Evolutionary conservation across 53 echinoderm and acorn worm species (phyloP).

Genomic region (Hippasteria phrygiana): DNA sequence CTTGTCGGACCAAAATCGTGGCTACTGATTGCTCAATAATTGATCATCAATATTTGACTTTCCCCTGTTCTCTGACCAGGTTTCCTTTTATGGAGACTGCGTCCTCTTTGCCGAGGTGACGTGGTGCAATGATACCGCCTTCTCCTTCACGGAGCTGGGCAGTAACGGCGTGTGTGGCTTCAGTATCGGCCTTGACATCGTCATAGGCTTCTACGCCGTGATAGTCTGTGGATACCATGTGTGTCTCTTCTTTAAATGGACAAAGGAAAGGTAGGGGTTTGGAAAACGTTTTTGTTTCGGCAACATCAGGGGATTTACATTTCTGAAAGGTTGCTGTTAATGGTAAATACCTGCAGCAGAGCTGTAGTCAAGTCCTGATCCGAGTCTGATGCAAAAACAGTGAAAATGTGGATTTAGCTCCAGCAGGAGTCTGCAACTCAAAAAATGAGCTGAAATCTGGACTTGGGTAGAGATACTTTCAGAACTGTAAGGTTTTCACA

Average conservation of each 20-base stretch:
- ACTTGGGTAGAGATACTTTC: too few relatives aligned
- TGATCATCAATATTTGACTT: background rate
- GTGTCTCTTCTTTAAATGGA: constrained; percentile 63
- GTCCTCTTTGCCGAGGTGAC: constrained; percentile 76
- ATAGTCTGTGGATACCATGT: constrained; percentile 73
- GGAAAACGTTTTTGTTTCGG: background rate
- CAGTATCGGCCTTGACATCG: constrained; percentile 76
- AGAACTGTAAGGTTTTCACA: too few relatives aligned
- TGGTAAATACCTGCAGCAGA: background rate
- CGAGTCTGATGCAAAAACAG: too few relatives aligned
- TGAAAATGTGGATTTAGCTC: too few relatives aligned
- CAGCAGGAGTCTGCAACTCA: too few relatives aligned
- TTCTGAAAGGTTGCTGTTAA: background rate
- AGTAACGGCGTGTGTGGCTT: constrained; percentile 80
- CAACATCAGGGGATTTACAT: background rate
- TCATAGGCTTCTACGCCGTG: constrained; percentile 80
- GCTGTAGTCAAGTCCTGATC: too few relatives aligned
- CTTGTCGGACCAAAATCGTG: too few relatives aligned
- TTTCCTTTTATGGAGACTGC: constrained; percentile 81
- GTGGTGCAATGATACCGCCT: constrained; percentile 84
- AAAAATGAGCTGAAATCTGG: too few relatives aligned
- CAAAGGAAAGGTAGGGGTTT: constrained; percentile 61
- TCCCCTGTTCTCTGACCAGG: constrained; percentile 49
- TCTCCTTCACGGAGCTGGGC: constrained; percentile 83
- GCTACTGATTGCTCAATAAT: too few relatives aligned